Evolutionary conservation across 2,888 invertebrate species (phyloP), one percentile per base, ranked within the genome.

Genomic region (Frankliniella fusca): DNA sequence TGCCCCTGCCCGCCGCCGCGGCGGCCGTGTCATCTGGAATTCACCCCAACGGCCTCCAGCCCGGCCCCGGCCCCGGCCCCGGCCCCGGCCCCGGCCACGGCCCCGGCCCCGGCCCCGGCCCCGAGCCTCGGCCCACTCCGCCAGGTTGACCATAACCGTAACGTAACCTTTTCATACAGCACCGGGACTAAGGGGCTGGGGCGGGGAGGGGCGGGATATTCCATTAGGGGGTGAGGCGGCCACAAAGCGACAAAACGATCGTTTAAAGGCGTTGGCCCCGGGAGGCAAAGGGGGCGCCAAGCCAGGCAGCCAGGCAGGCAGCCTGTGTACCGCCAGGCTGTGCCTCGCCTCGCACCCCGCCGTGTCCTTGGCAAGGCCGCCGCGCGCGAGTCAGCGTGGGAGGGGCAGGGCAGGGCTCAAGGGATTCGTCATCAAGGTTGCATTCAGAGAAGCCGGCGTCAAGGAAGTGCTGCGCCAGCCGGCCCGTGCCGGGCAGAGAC

Each of bases 91-190:
- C n/a, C n/a, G n/a, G n/a, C n/a, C n/a, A n/a, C n/a, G n/a, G n/a
- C n/a, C n/a, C n/a, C n/a, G n/a, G n/a, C n/a, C n/a, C n/a, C n/a
- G n/a, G n/a, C n/a, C n/a, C n/a, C n/a, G n/a, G n/a, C n/a, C n/a
- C n/a, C n/a, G n/a, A 5, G 38, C 38, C 38, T 5, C 38, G 38
- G 38, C 38, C 38, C 38, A 38, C 38, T 5, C 38, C 38, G 38
- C 38, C 38, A 38, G 38, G 38, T 18, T 18, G 70, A 23, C 70
- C 23, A 70, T 70, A 70, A 70, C 23, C 70, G 70, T 70, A 70
- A 70, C 70, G n/a, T 70, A 70, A 20, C 70, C 23, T 70, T 70
- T 70, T 70, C n/a, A 70, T 70, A 23, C 70, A 23, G n/a, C 70
- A 11, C 12, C 12, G 54, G 54, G 15, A 9, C 9, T 50, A 15